A percentile compares a stretch with the other conserved stretches of the same genome.
phyloP scores from a whole-genome alignment of 2,797 vertebrate genomes.

The Corythornis leucogaster region DNA sequence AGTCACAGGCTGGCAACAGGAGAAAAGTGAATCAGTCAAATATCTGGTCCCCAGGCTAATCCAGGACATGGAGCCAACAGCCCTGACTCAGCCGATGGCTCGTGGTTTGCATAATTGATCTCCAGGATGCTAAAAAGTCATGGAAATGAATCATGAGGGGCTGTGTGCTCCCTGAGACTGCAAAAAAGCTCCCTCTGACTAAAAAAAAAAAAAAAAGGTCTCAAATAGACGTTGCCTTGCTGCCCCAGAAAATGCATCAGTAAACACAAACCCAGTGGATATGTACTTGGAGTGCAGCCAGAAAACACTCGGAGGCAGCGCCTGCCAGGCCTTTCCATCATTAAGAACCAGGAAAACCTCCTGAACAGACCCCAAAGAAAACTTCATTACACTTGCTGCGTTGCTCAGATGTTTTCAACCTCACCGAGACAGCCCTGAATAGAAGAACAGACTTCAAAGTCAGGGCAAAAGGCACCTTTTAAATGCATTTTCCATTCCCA shows the following conservation, averaged over 20 bases:
- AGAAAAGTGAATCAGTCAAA: background rate
- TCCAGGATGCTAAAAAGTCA: slow-evolving; percentile 20
- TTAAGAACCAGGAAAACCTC: slow-evolving; percentile 26
- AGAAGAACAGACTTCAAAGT: slow-evolving; percentile 49
- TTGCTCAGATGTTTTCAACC: background rate
- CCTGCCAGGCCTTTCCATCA: slow-evolving; percentile 8
- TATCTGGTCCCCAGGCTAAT: background rate
- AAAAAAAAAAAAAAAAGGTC: background rate
- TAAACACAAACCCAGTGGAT: slow-evolving; percentile 29
- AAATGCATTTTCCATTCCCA: background rate
- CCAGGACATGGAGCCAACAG: background rate
- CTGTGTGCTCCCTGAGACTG: background rate
- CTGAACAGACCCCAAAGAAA: slow-evolving; percentile 5
- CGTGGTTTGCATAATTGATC: background rate
- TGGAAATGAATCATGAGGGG: slow-evolving; percentile 27
- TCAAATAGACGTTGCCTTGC: background rate
- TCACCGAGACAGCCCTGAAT: background rate
- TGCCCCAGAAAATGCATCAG: slow-evolving; percentile 43
- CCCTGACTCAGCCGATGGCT: slow-evolving; percentile 51
- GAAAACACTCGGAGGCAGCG: background rate
- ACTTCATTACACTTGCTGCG: background rate
- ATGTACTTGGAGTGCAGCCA: slow-evolving; percentile 46
- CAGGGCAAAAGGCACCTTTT: slow-evolving; percentile 7
- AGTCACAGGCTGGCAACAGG: background rate
- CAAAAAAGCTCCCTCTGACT: background rate